Conservation (phyloP, 2,797 vertebrate species). For the Tarsius wallacei region DNA sequence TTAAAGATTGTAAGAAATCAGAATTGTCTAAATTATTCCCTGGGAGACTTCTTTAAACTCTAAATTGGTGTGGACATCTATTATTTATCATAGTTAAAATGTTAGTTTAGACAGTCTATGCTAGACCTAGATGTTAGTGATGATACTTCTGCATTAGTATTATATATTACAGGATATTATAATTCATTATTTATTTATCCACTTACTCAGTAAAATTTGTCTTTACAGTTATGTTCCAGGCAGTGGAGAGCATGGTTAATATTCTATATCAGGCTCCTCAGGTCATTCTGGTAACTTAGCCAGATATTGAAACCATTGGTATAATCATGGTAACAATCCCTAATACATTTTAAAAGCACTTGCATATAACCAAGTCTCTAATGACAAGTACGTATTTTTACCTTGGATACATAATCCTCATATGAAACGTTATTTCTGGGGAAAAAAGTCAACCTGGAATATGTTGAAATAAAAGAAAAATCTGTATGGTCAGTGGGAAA, state of each 20-base stretch:
- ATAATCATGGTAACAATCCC: neutral
- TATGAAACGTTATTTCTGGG: neutral
- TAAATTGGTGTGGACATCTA: slow-evolving; percentile 11
- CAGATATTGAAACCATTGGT: neutral
- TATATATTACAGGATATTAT: neutral
- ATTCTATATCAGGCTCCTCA: neutral
- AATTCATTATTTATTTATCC: neutral
- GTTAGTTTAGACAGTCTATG: slow-evolving; percentile 43
- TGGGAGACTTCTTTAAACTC: slow-evolving; percentile 20
- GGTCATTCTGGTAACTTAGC: neutral
- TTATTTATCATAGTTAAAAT: slow-evolving; percentile 3
- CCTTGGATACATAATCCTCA: neutral
- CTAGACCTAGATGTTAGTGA: neutral
- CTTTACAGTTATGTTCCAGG: neutral
- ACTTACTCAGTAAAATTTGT: neutral
- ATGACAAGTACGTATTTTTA: neutral
- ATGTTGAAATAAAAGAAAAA: neutral
- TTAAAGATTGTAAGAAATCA: slow-evolving; percentile 20
- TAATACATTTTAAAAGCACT: neutral
- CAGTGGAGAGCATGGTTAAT: neutral
- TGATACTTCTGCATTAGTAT: neutral
- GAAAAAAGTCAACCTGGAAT: neutral
- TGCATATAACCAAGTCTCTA: neutral
- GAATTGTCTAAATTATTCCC: slow-evolving; percentile 26
- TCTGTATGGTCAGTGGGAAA: neutral